These are phyloP conservation scores for Pachyrhynchus sulphureomaculatus DNA, from an alignment of 1,140 invertebrate genomes.

Conservation along the genomic window DNA sequence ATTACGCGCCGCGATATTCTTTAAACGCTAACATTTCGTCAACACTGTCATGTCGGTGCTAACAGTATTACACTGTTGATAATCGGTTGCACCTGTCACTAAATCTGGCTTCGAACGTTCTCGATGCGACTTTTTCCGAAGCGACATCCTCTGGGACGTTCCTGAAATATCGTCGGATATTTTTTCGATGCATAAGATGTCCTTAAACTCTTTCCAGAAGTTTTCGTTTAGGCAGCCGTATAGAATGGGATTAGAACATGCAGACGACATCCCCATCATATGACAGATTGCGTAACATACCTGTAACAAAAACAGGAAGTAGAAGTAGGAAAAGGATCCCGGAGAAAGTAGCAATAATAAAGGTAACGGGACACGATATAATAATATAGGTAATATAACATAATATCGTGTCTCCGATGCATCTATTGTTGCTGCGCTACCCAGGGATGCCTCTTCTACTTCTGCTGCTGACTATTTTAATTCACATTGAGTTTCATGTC, in stretches of 20 bases:
- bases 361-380: too few relatives aligned
- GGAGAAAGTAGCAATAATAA: too few relatives aligned
- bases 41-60: constrained; percentile 59
- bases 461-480: too few relatives aligned
- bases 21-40: constrained; percentile 61
- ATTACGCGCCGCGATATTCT: constrained; percentile 35
- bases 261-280: constrained; percentile 80
- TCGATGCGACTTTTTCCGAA: constrained; percentile 35
- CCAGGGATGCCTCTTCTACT: too few relatives aligned
- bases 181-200: constrained; percentile 69
- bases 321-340: too few relatives aligned
- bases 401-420: too few relatives aligned
- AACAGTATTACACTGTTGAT: constrained; percentile 46
- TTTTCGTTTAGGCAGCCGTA: constrained; percentile 99
- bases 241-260: constrained; percentile 86
- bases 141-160: constrained; percentile 28
- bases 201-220: constrained; percentile 95
- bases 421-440: too few relatives aligned
- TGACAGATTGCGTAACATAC: constrained; percentile 78
- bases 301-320: constrained; percentile 16
- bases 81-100: constrained; percentile 44
- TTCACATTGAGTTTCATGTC: too few relatives aligned
- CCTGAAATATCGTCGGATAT: constrained; percentile 10
- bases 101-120: constrained; percentile 40
- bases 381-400: too few relatives aligned